Evolutionary conservation across 1,140 invertebrate species (phyloP).

Genomic region (Macrocentrus cingulum): DNA sequence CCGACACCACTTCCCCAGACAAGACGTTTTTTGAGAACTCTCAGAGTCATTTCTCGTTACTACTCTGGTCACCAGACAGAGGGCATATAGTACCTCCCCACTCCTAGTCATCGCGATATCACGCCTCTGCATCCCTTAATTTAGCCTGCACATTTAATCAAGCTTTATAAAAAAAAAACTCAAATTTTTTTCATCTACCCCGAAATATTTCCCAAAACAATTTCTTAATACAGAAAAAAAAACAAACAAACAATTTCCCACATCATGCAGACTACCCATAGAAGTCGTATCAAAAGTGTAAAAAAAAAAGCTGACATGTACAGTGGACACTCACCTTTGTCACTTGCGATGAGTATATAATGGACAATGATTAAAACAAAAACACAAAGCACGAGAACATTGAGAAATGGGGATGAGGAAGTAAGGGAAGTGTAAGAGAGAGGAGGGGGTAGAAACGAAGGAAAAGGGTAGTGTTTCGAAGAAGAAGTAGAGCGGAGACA

Average conservation of each 20-base stretch:
- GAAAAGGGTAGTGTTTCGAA: constrained; percentile 21
- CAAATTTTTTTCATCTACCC: no score
- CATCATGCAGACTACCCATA: no score
- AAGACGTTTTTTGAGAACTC: constrained; percentile 45
- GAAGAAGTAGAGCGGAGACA: constrained; percentile 21
- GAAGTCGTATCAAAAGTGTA: no score
- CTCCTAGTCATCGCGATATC: neutral
- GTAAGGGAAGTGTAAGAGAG: constrained; percentile 10
- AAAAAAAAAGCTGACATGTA: no score
- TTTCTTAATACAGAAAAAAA: no score
- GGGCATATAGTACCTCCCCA: neutral
- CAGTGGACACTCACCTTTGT: no score
- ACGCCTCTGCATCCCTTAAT: neutral
- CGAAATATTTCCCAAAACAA: no score
- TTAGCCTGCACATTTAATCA: no score
- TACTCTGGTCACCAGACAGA: neutral
- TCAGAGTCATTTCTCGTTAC: constrained; percentile 38
- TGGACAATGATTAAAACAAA: no score
- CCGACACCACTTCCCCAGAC: constrained; percentile 3
- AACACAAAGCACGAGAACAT: neutral
- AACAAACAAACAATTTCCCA: no score
- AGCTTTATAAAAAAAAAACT: no score
- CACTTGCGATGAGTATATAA: no score
- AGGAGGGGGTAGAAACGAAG: constrained; percentile 22
- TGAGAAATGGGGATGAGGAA: constrained; percentile 10